Conservation (phyloP, 2,113 vertebrate species). For the Piprites chloris region DNA sequence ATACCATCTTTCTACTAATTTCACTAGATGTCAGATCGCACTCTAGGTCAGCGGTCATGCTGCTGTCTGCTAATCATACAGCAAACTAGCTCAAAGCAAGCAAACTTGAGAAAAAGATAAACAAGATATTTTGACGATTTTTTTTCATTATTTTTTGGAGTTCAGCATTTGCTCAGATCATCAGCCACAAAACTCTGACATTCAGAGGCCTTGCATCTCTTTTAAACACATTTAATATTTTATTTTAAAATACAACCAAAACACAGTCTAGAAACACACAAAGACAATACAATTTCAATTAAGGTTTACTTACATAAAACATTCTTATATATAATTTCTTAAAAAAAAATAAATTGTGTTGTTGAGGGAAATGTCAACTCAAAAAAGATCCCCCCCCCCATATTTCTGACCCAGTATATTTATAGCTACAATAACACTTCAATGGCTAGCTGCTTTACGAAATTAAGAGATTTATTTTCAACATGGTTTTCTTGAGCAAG, state of each 20-base stretch:
- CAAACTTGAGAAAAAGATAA: background rate
- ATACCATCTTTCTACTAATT: background rate
- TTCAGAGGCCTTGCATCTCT: background rate
- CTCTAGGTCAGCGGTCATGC: background rate
- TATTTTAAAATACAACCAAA: background rate
- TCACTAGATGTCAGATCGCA: background rate
- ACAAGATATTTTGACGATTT: background rate
- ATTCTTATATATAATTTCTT: background rate
- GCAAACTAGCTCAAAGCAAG: background rate
- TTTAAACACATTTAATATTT: background rate
- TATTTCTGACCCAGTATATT: background rate
- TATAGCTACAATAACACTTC: background rate
- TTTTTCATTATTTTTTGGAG: background rate
- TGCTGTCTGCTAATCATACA: background rate
- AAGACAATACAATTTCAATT: background rate
- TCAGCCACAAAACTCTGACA: background rate
- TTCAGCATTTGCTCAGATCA: background rate
- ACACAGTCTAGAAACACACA: background rate
- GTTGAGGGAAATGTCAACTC: background rate
- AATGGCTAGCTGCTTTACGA: background rate
- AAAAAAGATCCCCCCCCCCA: accelerated
- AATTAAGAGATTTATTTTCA: background rate
- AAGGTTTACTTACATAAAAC: background rate
- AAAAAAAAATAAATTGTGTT: background rate
- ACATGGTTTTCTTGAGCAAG: background rate